Conservation (phyloP, 2,888 invertebrate species). For the Pseudococcus jackbeardsleyi region DNA sequence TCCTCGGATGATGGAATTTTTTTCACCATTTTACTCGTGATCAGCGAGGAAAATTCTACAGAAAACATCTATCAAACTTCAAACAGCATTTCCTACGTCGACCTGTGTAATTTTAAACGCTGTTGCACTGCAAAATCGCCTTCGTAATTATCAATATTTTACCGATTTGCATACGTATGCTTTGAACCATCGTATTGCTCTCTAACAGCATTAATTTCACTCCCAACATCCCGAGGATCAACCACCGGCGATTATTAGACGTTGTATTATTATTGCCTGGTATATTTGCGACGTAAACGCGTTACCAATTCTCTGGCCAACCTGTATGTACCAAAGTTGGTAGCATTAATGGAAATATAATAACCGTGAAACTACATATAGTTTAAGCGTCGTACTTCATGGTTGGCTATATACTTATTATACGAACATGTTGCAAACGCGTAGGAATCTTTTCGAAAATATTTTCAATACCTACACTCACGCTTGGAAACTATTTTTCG, state of each 20-base stretch:
- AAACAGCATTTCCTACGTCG: too few relatives aligned
- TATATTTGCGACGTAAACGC: not conserved
- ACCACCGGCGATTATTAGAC: not conserved
- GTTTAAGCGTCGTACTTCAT: not conserved
- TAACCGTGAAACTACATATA: slow-evolving; percentile 6
- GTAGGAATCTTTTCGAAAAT: slow-evolving; percentile 19
- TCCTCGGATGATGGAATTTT: too few relatives aligned
- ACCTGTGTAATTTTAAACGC: not conserved
- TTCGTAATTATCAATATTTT: not conserved
- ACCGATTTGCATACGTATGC: not conserved
- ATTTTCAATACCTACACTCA: slow-evolving; percentile 6
- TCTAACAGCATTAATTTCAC: not conserved
- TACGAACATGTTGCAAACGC: not conserved
- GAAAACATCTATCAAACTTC: too few relatives aligned
- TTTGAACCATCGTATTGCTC: not conserved
- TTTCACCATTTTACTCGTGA: too few relatives aligned
- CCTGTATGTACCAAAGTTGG: not conserved
- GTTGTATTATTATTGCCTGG: not conserved
- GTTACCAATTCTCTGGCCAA: not conserved
- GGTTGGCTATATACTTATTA: not conserved
- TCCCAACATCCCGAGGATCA: not conserved
- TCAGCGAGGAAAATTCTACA: too few relatives aligned
- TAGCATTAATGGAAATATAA: slow-evolving; percentile 19
- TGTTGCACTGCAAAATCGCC: not conserved
- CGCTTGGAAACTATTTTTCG: not conserved